Evolutionary conservation across 2,797 vertebrate species (phyloP).

Genomic region (Tinamus major): DNA sequence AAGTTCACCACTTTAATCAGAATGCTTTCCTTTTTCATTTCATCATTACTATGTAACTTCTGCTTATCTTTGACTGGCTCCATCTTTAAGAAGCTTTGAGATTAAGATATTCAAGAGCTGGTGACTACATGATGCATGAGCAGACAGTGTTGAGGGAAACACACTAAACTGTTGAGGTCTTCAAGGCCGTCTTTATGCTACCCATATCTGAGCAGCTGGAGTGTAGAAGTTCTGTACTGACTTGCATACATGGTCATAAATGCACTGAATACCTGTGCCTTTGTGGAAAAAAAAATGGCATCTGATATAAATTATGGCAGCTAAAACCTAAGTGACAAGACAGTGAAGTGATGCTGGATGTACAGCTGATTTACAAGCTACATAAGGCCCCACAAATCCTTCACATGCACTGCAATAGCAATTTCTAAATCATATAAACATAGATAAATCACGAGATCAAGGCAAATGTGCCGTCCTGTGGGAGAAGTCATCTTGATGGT

Average conservation of each 20-base stretch:
- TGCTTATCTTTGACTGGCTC: not conserved
- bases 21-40: not conserved
- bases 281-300: not conserved
- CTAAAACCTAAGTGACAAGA: not conserved
- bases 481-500: not conserved
- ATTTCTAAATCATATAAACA: not conserved
- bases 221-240: not conserved
- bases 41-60: not conserved
- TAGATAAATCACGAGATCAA: not conserved
- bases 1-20: not conserved
- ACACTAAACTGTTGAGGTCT: not conserved
- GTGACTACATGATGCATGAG: not conserved
- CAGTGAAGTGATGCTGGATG: not conserved
- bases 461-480: not conserved
- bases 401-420: accelerated
- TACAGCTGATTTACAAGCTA: not conserved
- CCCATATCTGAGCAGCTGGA: not conserved
- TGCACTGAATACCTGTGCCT: not conserved
- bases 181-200: not conserved
- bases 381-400: not conserved
- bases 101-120: not conserved
- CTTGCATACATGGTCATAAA: not conserved
- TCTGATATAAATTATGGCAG: accelerated
- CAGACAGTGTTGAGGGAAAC: not conserved
- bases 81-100: not conserved